Evolutionary conservation across 2,113 vertebrate genomes (phyloP).

Genomic region (Gopherus flavomarginatus): DNA sequence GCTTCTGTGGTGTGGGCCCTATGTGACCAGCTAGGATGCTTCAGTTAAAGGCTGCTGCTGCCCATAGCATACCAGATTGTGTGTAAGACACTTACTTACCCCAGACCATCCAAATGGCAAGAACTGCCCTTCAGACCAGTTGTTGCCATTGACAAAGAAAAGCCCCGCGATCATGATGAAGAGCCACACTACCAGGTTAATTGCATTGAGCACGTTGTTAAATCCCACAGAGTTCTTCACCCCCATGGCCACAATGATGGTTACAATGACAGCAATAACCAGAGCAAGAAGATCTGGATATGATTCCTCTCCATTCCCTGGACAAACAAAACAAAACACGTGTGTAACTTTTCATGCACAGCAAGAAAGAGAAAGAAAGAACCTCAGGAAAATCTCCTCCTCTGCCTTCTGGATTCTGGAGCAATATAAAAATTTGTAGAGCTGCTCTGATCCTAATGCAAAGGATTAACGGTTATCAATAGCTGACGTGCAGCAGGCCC

Average conservation of each 20-base stretch:
- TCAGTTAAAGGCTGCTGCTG: neutral
- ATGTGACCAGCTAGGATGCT: neutral
- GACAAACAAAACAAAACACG: neutral
- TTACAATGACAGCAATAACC: slow-evolving; percentile 91
- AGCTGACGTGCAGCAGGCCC: fast-evolving
- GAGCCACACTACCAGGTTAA: slow-evolving; percentile 94
- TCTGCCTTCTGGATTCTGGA: neutral
- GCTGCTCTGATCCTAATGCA: neutral
- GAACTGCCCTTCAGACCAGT: slow-evolving; percentile 93
- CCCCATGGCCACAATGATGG: slow-evolving; percentile 88
- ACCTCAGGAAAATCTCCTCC: neutral
- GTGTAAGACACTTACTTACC: slow-evolving; percentile 86
- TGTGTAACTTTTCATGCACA: neutral
- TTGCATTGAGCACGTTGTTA: slow-evolving; percentile 94
- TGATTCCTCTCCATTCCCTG: slow-evolving; percentile 96
- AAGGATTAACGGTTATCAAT: neutral
- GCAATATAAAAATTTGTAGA: neutral
- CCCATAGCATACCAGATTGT: neutral
- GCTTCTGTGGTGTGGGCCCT: fast-evolving
- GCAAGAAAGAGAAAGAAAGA: no score
- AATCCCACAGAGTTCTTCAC: slow-evolving; percentile 95
- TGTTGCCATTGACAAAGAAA: slow-evolving; percentile 89
- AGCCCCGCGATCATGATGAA: slow-evolving; percentile 95
- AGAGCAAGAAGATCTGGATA: slow-evolving; percentile 95
- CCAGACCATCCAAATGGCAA: slow-evolving; percentile 96